phyloP scores from a whole-genome alignment of 2,113 vertebrate genomes.

The Cyprinodon brontotheroides region DNA sequence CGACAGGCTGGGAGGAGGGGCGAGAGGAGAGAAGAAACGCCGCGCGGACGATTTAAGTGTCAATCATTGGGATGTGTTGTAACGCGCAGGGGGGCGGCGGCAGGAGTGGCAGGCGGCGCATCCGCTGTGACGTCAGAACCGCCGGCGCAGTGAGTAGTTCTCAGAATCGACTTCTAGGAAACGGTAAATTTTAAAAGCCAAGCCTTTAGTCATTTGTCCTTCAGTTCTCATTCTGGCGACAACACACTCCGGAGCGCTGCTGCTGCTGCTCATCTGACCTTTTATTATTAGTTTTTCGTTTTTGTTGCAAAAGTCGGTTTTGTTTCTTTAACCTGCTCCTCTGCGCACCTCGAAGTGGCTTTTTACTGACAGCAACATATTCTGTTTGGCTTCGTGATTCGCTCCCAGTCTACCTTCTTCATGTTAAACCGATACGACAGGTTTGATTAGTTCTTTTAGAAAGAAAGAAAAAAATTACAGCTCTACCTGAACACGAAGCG shows the following conservation, averaged over 20 bases:
- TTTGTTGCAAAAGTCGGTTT: not conserved
- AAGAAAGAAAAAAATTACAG: not conserved
- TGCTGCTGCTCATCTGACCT: conserved; percentile 1
- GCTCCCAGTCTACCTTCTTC: not conserved
- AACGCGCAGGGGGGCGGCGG: not conserved
- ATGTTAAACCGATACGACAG: not conserved
- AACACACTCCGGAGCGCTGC: conserved; percentile 57
- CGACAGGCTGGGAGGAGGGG: not conserved
- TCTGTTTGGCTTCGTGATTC: conserved; percentile 6
- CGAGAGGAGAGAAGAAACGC: no score
- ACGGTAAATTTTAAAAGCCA: conserved; percentile 75
- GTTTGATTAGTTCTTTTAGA: not conserved
- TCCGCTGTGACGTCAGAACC: conserved; percentile 78
- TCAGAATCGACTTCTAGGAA: conserved; percentile 84
- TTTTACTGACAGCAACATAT: conserved; percentile 1
- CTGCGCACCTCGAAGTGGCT: not conserved
- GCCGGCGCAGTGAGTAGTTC: conserved; percentile 73
- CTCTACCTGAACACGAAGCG: not conserved
- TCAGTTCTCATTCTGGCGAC: conserved; percentile 51
- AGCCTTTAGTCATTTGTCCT: conserved; percentile 69
- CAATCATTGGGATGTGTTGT: not conserved
- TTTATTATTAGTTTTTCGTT: not conserved
- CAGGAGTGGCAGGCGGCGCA: conserved; percentile 19
- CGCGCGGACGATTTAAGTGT: no score
- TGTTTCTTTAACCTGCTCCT: not conserved